These are phyloP conservation scores for Homarus americanus DNA, from an alignment of 1,140 invertebrate genomes.

Conservation along the genomic window DNA sequence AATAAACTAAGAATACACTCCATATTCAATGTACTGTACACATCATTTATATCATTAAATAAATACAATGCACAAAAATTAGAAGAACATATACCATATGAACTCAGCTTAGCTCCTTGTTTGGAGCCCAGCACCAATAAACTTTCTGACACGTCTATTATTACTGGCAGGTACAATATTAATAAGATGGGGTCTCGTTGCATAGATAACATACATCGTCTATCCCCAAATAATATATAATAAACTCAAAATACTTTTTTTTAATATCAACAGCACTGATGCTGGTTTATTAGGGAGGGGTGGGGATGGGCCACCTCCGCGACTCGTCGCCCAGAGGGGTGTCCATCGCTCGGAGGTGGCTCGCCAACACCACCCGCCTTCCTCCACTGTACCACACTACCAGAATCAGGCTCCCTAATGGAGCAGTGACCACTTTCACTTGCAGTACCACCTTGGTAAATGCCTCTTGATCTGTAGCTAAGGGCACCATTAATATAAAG, in stretches of 20 bases:
- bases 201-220: not conserved
- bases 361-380: not conserved
- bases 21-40: conserved; percentile 35
- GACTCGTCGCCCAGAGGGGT: conserved; percentile 63
- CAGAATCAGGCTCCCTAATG: conserved; percentile 34
- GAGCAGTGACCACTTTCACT: conserved; percentile 24
- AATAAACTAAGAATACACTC: conserved; percentile 27
- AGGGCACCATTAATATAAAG: not conserved
- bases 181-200: not conserved
- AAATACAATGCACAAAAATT: conserved; percentile 48
- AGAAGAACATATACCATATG: conserved; percentile 37
- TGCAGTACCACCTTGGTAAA: not conserved
- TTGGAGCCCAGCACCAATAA: conserved; percentile 49
- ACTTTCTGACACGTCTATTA: conserved; percentile 24
- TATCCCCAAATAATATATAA: conserved; percentile 37
- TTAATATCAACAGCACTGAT: conserved; percentile 29
- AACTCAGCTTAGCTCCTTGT: conserved; percentile 1
- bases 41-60: conserved; percentile 46
- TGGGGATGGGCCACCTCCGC: conserved; percentile 47
- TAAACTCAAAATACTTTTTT: conserved; percentile 44
- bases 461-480: not conserved
- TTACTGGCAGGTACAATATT: conserved; percentile 58
- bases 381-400: conserved; percentile 23
- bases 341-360: conserved; percentile 62
- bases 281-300: conserved; percentile 3